Evolutionary conservation across 1,140 invertebrate genomes (phyloP), one percentile per base, ranked within the genome.

Genomic region (Protaetia brevitarsis): DNA sequence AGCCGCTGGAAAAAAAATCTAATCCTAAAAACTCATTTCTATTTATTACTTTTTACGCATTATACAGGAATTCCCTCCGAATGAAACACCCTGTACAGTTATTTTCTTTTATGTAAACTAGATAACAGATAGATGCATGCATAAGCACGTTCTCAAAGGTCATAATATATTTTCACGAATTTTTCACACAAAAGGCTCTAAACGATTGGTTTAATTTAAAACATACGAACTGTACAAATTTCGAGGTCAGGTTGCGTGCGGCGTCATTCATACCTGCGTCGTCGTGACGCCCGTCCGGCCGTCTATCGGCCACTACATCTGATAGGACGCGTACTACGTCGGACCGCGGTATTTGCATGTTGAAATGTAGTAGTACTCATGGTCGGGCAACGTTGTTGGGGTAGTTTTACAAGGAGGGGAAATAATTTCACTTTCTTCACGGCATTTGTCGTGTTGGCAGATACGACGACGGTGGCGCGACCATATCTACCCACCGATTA

Each of bases 221-320:
- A n/a, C n/a, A n/a, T n/a, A n/a, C n/a, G n/a, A 51, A 51, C 11
- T 51, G 19, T 51, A 51, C 41, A 51, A 19, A 19, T 51, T 2
- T n/a, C 19, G 26, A 51, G 37, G 19, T n/a, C 6, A 8, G 8
- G 36, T 74, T 68, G 72, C 72, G 72, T 74, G 72, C 51, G 72
- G 72, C 72, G 72, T 74, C 72, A 74, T 74, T 74, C 72, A 74
- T 72, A 66, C 69, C 68, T 70, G 37, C 61, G 57, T 60, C 69
- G 65, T 61, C 66, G 64, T 62, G 66, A 61, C 64, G 28, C 45
- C 67, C 64, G 41, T 19, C 41, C 41, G 41, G 11, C 41, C 19
- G 63, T 69, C 59, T 69, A 71, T 71, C 66, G 57, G 58, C 66
- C 69, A 72, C 71, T 71, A 71, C 68, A 71, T 71, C 71, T 31